Conservation (phyloP, 2,888 invertebrate genomes). For the Phyto melanocephala region DNA sequence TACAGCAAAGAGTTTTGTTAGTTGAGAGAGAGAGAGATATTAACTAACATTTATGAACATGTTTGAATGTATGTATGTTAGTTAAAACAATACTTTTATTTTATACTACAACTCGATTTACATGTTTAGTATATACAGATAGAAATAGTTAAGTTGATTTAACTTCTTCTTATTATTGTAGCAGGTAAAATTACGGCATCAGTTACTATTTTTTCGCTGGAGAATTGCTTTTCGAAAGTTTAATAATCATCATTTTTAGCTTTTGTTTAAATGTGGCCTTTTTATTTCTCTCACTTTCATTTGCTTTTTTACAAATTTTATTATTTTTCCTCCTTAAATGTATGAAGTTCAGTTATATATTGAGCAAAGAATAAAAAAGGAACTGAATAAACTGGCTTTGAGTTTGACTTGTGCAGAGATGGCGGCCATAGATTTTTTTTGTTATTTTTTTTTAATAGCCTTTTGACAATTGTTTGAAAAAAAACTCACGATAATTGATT, state of each 20-base stretch:
- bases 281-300: background rate
- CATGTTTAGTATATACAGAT: conserved; percentile 11
- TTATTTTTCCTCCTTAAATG: background rate
- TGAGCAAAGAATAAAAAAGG: conserved; percentile 45
- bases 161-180: background rate
- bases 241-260: conserved; percentile 19
- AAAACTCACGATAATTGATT: conserved; percentile 37
- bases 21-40: background rate
- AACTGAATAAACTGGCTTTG: conserved; percentile 31
- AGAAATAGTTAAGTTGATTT: conserved; percentile 4
- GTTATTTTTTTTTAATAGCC: conserved; percentile 13
- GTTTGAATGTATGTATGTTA: too few species aligned
- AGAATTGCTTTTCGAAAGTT: conserved; percentile 33
- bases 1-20: background rate
- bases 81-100: too few species aligned
- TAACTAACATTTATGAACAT: too few species aligned
- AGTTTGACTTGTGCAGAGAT: conserved; percentile 8
- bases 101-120: background rate
- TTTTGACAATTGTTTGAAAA: conserved; percentile 40
- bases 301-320: background rate
- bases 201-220: conserved; percentile 8
- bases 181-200: background rate
- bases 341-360: conserved; percentile 1
- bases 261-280: conserved; percentile 33
- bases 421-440: conserved; percentile 29